Evolutionary conservation across 2,888 invertebrate species (phyloP), one percentile per base, ranked within the genome.

Genomic region (Slavum lentiscoides): DNA sequence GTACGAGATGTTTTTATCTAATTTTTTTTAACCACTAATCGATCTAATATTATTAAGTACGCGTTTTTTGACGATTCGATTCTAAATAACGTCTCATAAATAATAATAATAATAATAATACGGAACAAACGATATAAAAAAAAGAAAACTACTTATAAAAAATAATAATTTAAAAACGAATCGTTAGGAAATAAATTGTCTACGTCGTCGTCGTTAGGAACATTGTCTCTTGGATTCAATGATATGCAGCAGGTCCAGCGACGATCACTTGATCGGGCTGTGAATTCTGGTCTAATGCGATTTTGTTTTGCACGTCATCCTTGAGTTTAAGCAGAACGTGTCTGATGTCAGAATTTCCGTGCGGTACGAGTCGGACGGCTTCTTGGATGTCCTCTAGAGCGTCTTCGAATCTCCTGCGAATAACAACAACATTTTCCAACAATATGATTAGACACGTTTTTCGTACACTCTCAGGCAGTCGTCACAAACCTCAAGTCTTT

Each of bases 341-440:
- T 72, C 91, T 89, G 58, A 94, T 91, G 84, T 94, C 92, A 15
- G 90, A 86, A 85, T 92, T 94, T 82, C 90, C 90, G 21, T 91
- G 88, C 0, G 94, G 94, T 0, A 93, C 92, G 21, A 93, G 87
- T 55, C 91, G 87, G 43, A 94, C 86, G 0, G 97, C 96, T 86
- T 94, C 91, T 84, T 92, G 90, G 17, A 96, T 92, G 86, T 97
- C 96, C 1, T 90, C 89, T 30, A 96, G 88, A 0, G 96, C 95
- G 74, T 89, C 88, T 84, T 93, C 92, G 43, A 91, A 90, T 6
- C 91, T 88, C 84, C 91, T 91, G 19, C 0, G 13, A 49, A 76
- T 9, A 5, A 43, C 6, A 43, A 43, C 11, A 43, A 30, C 30
- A 30, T 30, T 30, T 30, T 30, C 1, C 30, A 30, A 30, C 4